Percentiles rank a stretch among this genome's conserved stretches.
Conservation (phyloP, 2,113 vertebrate species). For the Otus sunia region DNA sequence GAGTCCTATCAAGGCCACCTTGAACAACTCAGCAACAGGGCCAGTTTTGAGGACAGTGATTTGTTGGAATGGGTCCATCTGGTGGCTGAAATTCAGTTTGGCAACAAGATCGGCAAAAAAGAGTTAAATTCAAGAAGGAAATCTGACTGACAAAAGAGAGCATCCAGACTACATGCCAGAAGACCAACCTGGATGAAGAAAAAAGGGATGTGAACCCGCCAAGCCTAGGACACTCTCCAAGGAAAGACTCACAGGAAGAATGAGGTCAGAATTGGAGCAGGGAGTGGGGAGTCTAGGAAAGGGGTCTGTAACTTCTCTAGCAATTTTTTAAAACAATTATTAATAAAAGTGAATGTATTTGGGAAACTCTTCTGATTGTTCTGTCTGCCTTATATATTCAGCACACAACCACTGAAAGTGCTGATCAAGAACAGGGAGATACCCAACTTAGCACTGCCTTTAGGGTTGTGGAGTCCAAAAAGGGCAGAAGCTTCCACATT, state of each 20-base stretch:
- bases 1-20: not conserved
- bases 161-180: not conserved
- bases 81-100: not conserved
- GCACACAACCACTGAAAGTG: not conserved
- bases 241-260: conserved; percentile 32
- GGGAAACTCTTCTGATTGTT: not conserved
- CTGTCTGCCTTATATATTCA: not conserved
- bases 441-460: not conserved
- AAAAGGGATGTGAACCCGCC: not conserved
- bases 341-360: not conserved
- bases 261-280: conserved; percentile 42
- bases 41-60: not conserved
- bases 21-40: not conserved
- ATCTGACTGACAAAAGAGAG: conserved; percentile 2
- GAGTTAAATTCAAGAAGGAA: not conserved
- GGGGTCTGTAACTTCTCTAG: conserved; percentile 16
- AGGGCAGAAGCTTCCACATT: not conserved
- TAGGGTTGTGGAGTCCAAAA: not conserved
- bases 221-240: conserved; percentile 37
- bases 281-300: not conserved
- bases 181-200: conserved; percentile 23
- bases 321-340: not conserved
- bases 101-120: not conserved
- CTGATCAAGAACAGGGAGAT: not conserved
- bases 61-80: not conserved